Evolutionary conservation across 2,888 invertebrate genomes (phyloP).

Genomic region (Heliconius aoede): DNA sequence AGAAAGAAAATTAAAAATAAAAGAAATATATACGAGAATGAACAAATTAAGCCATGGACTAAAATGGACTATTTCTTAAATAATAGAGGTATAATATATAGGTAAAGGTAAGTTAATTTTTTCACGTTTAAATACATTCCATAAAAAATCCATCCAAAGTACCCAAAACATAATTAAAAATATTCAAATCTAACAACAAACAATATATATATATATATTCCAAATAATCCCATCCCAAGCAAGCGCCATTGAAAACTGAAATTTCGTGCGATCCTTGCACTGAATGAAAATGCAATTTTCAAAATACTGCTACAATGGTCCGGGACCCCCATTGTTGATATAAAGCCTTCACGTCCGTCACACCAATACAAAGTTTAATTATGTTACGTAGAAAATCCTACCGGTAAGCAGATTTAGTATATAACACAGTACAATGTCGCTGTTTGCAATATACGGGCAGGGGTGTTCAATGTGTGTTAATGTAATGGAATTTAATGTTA

Average conservation of each 20-base stretch:
- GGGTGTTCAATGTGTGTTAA: not conserved
- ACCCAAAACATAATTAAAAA: not conserved
- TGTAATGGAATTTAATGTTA: conserved; percentile 9
- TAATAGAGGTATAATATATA: too few species aligned
- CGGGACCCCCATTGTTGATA: conserved; percentile 48
- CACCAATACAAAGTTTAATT: conserved; percentile 50
- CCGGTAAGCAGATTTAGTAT: conserved; percentile 49
- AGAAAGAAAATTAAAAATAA: too few species aligned
- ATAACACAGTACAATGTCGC: conserved; percentile 1
- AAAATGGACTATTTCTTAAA: not conserved
- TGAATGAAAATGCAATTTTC: conserved; percentile 51
- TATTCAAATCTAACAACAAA: not conserved
- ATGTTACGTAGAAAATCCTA: conserved; percentile 50
- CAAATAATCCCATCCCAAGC: conserved; percentile 31
- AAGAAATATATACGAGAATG: not conserved
- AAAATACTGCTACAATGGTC: conserved; percentile 50
- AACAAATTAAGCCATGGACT: not conserved
- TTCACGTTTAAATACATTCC: not conserved
- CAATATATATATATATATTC: conserved; percentile 25
- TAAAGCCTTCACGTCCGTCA: conserved; percentile 47
- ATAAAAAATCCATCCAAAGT: not conserved
- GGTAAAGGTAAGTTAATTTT: not conserved
- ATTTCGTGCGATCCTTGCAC: conserved; percentile 44
- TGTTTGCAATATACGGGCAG: conserved; percentile 3
- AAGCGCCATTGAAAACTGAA: conserved; percentile 38